Evolutionary conservation across 2,797 vertebrate species (phyloP).

Genomic region (Chaunax sp.): DNA sequence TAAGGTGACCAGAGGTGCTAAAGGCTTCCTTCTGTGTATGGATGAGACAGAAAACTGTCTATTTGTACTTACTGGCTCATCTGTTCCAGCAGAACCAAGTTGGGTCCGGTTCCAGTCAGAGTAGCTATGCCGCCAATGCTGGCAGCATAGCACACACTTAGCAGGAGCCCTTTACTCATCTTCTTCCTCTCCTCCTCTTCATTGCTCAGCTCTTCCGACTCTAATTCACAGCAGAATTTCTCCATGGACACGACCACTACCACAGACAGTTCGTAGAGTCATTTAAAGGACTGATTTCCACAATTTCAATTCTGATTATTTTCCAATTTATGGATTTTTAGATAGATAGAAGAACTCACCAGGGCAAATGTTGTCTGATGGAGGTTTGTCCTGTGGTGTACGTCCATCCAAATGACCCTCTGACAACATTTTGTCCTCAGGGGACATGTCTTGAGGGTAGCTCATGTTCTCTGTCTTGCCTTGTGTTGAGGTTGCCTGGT

Average conservation of each 20-base stretch:
- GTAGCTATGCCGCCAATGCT: slow-evolving; percentile 96
- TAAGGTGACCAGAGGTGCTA: too few species aligned
- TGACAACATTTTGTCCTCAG: slow-evolving; percentile 5
- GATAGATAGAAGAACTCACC: slow-evolving; percentile 18
- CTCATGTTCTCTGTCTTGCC: slow-evolving; percentile 1
- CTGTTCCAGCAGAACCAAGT: slow-evolving; percentile 92
- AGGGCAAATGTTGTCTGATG: slow-evolving; percentile 19
- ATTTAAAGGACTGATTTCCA: not conserved
- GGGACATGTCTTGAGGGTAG: slow-evolving; percentile 6
- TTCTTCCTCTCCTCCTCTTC: slow-evolving; percentile 63
- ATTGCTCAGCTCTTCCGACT: slow-evolving; percentile 43
- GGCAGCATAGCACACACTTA: slow-evolving; percentile 92
- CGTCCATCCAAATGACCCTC: slow-evolving; percentile 10
- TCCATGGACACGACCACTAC: slow-evolving; percentile 25
- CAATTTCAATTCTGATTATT: not conserved
- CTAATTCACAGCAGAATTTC: slow-evolving; percentile 33
- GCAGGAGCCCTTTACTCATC: slow-evolving; percentile 88
- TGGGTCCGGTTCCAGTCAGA: slow-evolving; percentile 93
- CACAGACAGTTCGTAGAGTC: not conserved
- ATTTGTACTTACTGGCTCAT: slow-evolving; percentile 88
- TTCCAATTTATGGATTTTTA: not conserved
- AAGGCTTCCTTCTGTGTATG: too few species aligned
- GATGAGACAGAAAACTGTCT: too few species aligned
- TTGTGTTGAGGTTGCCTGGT: not conserved
- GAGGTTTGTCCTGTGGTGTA: slow-evolving; percentile 45